Base-by-base conservation (phyloP, 2,888 invertebrate species). In the Ormyrus thymus region DNA sequence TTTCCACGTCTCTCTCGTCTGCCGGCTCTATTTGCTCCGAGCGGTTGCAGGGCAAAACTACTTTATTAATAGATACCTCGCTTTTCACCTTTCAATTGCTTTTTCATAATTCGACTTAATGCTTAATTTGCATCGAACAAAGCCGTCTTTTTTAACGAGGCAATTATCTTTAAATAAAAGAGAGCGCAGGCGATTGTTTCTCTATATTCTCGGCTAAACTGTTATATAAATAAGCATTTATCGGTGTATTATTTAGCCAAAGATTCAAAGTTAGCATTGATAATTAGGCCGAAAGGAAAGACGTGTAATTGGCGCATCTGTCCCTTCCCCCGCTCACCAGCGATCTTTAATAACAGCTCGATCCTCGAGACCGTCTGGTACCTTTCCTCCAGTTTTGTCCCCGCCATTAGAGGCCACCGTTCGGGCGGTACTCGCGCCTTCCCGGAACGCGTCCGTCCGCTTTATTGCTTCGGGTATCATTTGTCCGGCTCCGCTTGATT, bases 401-500 rank as follows among this genome's bases (percentile, higher is more conserved):
- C 56, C 58, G 65, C 69, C 46, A 56, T 68, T 73, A 68, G 61
- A 56, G 7, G 11, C 29, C 72, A 15, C 46, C 10, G 29, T 29
- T 29, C 29, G 29, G 29, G 29, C 29, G 55, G 73, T 10, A 53
- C 62, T 45, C 48, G 45, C n/a, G 15, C 15, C 0, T 66, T 72
- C 62, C 66, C 10, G 50, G 70, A 79, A 79, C 15, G 43, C 13
- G 45, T 11, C 43, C 59, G 62, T 11, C 46, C 7, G 29, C n/a
- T 69, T 74, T 74, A 78, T 74, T 78, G 69, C 68, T 45, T 43
- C 11, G 72, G 15, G 55, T 51, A 58, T 72, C 69, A 59, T 70
- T 75, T 75, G 74, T 75, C 66, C 66, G 74, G n/a, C 15, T 0
- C 62, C 58, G 48, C n/a, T 43, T 64, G 74, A 78, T 74, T 62